phyloP scores from a whole-genome alignment of 2,888 invertebrate genomes.

The Lasioglossum lativentre region DNA sequence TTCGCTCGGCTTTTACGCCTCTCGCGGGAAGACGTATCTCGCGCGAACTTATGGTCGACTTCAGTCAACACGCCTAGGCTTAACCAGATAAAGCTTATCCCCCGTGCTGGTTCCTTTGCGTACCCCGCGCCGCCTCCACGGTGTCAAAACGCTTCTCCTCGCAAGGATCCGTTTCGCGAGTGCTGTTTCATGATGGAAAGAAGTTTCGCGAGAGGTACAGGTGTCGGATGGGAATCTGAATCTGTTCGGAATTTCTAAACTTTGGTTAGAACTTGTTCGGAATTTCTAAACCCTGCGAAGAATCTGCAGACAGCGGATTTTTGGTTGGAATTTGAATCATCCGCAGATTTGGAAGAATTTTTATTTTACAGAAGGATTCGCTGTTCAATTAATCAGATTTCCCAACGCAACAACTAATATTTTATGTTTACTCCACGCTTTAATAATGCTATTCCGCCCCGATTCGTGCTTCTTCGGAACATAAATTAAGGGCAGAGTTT shows the following conservation, averaged over 20 bases:
- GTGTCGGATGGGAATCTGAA: background rate
- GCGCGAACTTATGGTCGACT: slow-evolving; percentile 57
- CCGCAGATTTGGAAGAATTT: too few relatives aligned
- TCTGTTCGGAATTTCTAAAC: background rate
- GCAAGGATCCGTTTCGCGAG: background rate
- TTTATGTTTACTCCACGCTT: background rate
- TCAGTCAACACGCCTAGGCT: slow-evolving; percentile 46
- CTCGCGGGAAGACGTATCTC: slow-evolving; percentile 49
- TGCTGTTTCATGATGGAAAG: background rate
- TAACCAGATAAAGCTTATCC: slow-evolving; percentile 25
- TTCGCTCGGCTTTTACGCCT: slow-evolving; percentile 29
- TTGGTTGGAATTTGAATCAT: background rate
- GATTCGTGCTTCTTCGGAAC: background rate
- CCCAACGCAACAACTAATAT: background rate
- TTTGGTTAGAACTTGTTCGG: background rate
- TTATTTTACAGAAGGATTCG: too few relatives aligned
- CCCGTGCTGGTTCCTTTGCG: background rate
- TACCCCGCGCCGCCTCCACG: background rate
- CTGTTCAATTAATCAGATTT: background rate
- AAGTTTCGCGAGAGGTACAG: background rate
- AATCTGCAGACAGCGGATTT: background rate
- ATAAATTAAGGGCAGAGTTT: too few relatives aligned
- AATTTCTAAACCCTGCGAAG: background rate
- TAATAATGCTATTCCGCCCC: background rate
- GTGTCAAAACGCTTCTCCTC: background rate